A percentile compares a stretch with the other conserved stretches of the same genome.
phyloP scores from a whole-genome alignment of 2,113 vertebrate genomes.

The Anarhynchus alexandrinus region DNA sequence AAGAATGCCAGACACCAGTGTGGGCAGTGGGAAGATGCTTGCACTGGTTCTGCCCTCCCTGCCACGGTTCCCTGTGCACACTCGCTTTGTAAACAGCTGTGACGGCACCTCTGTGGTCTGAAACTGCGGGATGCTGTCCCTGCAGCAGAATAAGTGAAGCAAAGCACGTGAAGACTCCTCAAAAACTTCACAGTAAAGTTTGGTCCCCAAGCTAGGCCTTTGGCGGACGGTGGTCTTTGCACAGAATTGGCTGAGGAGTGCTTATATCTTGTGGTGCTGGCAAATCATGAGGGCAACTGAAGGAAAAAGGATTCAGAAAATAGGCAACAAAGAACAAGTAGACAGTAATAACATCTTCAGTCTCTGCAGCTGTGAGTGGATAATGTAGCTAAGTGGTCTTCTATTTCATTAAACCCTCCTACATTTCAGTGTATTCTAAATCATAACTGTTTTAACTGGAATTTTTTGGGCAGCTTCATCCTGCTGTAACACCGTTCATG shows the following conservation, averaged over 20 bases:
- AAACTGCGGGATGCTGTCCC: not conserved
- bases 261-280: not conserved
- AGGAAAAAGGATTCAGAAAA: not conserved
- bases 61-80: accelerated
- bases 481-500: not conserved
- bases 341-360: not conserved
- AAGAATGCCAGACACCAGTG: not conserved
- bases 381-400: not conserved
- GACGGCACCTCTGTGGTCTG: not conserved
- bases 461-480: not conserved
- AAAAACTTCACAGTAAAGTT: not conserved
- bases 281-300: not conserved
- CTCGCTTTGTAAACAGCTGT: accelerated
- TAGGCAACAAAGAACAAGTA: not conserved
- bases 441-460: not conserved
- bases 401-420: not conserved
- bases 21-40: not conserved
- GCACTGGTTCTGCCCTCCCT: not conserved
- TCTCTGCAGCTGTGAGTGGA: not conserved
- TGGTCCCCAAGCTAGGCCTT: not conserved
- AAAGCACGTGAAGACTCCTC: not conserved
- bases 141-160: not conserved
- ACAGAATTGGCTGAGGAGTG: not conserved
- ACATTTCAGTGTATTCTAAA: not conserved
- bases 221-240: not conserved